Conservation (phyloP, 1,140 invertebrate genomes). For the Macrostomum lignano region DNA sequence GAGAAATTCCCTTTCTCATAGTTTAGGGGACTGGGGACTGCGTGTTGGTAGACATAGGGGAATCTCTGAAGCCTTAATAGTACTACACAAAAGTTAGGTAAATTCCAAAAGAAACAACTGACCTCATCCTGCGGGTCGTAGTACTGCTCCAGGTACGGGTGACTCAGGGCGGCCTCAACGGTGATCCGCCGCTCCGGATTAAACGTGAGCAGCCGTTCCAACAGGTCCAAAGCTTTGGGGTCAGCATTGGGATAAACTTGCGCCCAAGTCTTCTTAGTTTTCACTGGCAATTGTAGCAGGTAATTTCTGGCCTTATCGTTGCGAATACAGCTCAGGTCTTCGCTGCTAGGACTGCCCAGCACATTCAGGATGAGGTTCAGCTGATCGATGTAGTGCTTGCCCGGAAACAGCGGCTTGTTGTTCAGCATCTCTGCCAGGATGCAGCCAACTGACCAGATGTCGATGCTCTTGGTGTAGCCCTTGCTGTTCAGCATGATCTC, state of each 20-base stretch:
- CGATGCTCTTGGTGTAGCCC: conserved; percentile 93
- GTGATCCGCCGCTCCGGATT: conserved; percentile 86
- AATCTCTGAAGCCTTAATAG: conserved; percentile 47
- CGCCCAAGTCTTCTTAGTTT: conserved; percentile 79
- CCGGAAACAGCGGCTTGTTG: conserved; percentile 87
- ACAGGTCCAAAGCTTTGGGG: conserved; percentile 52
- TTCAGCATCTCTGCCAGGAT: conserved; percentile 96
- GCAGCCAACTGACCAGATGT: conserved; percentile 99
- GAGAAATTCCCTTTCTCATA: too few relatives aligned
- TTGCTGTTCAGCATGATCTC: conserved; percentile 94
- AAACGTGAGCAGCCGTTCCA: conserved; percentile 95
- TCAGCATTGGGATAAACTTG: conserved; percentile 73
- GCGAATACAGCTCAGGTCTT: conserved; percentile 88
- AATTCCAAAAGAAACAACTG: too few relatives aligned
- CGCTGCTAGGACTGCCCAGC: conserved; percentile 71
- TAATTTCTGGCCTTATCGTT: conserved; percentile 90
- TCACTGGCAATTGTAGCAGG: conserved; percentile 74
- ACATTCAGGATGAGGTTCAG: conserved; percentile 89
- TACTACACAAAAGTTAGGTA: too few relatives aligned
- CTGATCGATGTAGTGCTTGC: conserved; percentile 94
- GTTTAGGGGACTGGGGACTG: too few relatives aligned
- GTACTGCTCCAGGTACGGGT: conserved; percentile 94
- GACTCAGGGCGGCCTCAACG: conserved; percentile 78
- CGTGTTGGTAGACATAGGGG: too few relatives aligned
- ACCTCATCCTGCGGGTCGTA: conserved; percentile 97